Conservation (phyloP, 2,113 vertebrate genomes). For the Atlantisia rogersi region DNA sequence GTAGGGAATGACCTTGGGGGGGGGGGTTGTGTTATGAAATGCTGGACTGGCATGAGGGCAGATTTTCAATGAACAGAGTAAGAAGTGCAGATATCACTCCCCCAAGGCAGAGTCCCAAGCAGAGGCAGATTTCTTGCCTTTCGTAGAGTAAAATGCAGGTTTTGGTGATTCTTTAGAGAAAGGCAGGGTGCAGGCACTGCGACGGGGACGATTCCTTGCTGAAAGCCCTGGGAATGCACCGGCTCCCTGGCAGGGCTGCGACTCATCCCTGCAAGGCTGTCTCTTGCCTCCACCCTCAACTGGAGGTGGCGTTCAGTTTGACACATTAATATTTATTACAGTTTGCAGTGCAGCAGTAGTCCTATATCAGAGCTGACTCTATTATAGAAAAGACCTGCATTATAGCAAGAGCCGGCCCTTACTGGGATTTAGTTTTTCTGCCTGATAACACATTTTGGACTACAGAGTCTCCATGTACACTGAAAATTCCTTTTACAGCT, state of each 20-base stretch:
- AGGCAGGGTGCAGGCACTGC: neutral
- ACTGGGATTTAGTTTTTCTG: constrained; percentile 5
- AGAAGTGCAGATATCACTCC: constrained; percentile 21
- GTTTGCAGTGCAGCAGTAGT: constrained; percentile 46
- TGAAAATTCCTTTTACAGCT: neutral
- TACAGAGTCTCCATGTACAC: neutral
- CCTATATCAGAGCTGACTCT: constrained; percentile 34
- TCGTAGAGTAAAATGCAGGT: neutral
- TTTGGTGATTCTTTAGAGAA: neutral
- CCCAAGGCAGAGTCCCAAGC: neutral
- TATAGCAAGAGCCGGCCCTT: constrained; percentile 34
- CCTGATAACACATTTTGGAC: constrained; percentile 1
- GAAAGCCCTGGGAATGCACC: neutral
- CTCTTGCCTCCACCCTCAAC: constrained; percentile 23
- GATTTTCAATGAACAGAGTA: neutral
- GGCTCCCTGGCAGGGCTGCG: neutral
- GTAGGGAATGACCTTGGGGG: constrained; percentile 51
- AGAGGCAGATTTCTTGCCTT: neutral
- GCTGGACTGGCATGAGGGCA: neutral
- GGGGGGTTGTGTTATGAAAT: neutral
- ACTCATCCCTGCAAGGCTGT: neutral
- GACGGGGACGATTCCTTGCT: neutral
- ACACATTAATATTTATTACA: constrained; percentile 61
- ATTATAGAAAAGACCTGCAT: constrained; percentile 32
- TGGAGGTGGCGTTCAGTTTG: neutral